A percentile compares a stretch with the other conserved stretches of the same genome.
phyloP scores from a whole-genome alignment of 2,888 invertebrate genomes.

The Rotaria socialis region DNA sequence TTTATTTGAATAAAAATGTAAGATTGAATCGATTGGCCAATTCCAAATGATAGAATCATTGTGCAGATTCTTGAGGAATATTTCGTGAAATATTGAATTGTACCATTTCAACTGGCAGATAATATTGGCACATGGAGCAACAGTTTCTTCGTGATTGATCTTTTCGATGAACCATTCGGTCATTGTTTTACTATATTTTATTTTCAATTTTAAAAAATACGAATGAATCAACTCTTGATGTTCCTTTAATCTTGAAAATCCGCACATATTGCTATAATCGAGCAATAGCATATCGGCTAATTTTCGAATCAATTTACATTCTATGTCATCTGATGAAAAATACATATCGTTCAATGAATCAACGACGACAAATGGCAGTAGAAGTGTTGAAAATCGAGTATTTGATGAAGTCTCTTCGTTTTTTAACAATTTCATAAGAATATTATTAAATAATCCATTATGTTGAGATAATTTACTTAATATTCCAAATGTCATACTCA shows the following conservation, averaged over 20 bases:
- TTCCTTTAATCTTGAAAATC: conserved; percentile 1
- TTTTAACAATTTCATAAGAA: neutral
- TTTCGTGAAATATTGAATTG: neutral
- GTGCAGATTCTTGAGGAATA: neutral
- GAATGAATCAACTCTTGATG: neutral
- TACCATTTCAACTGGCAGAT: neutral
- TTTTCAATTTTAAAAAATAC: neutral
- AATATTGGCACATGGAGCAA: neutral
- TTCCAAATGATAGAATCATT: neutral
- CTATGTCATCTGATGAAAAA: neutral
- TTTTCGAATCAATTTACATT: neutral
- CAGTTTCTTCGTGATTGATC: neutral
- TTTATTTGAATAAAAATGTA: neutral
- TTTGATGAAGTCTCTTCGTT: neutral
- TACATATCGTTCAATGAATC: neutral
- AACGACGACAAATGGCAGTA: neutral
- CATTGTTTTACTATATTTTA: neutral
- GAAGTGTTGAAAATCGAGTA: neutral
- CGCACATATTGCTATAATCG: neutral
- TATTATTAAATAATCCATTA: neutral
- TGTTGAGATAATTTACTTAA: neutral
- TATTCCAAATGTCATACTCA: neutral
- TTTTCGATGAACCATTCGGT: neutral
- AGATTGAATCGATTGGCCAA: neutral
- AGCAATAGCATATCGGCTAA: neutral